These are phyloP conservation scores for Dioctria rufipes DNA, from an alignment of 2,888 invertebrate species.

Conservation along the genomic window DNA sequence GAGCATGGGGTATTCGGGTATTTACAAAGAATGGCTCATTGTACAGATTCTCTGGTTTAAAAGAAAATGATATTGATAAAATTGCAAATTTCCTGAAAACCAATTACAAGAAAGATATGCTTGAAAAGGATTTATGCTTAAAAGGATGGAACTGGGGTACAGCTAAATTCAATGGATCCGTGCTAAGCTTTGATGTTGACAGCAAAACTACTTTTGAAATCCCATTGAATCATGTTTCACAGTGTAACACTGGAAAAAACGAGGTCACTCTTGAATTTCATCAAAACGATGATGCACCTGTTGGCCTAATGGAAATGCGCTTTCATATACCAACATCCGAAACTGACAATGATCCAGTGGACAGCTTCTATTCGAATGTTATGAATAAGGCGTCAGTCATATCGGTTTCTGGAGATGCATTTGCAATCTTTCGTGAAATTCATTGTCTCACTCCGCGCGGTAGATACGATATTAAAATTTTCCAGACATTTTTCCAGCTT, in stretches of 20 bases:
- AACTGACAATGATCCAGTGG: constrained; percentile 92
- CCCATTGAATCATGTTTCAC: constrained; percentile 95
- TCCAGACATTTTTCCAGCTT: constrained; percentile 90
- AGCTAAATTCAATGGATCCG: constrained; percentile 91
- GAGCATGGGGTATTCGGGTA: constrained; percentile 90
- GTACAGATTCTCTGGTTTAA: constrained; percentile 95
- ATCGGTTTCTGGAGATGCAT: constrained; percentile 97
- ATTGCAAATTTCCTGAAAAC: constrained; percentile 89
- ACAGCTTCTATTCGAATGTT: constrained; percentile 97
- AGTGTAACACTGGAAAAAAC: constrained; percentile 96
- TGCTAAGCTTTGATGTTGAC: constrained; percentile 88
- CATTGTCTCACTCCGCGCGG: constrained; percentile 97
- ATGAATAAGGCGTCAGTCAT: constrained; percentile 98
- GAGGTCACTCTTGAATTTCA: constrained; percentile 99
- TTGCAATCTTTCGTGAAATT: constrained; percentile 96
- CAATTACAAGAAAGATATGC: constrained; percentile 87
- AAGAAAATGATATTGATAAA: constrained; percentile 94
- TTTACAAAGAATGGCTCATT: constrained; percentile 91
- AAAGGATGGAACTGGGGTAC: constrained; percentile 99
- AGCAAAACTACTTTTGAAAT: constrained; percentile 93
- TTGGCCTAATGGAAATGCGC: constrained; percentile 96
- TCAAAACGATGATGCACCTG: constrained; percentile 98
- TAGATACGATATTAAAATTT: constrained; percentile 94
- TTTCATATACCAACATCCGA: constrained; percentile 97
- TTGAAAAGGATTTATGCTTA: constrained; percentile 92